Evolutionary conservation across 2,113 vertebrate species (phyloP).

Genomic region (Pollimyrus isidori): DNA sequence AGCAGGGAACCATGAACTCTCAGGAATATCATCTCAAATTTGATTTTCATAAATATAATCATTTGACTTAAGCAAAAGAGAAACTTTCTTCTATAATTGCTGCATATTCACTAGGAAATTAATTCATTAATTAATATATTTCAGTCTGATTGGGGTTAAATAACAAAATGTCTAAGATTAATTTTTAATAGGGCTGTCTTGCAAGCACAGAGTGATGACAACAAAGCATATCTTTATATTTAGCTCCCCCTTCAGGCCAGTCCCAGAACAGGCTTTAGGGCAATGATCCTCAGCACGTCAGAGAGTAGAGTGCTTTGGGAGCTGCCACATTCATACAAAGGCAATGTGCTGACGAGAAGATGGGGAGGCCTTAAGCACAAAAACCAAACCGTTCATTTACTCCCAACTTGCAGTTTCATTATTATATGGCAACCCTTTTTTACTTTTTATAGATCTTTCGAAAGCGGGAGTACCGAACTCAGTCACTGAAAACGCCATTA

Average conservation of each 20-base stretch:
- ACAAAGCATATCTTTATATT: background rate
- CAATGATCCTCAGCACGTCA: background rate
- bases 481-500: background rate
- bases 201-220: background rate
- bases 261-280: background rate
- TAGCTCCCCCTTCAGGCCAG: conserved; percentile 7
- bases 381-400: background rate
- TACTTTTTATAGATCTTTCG: background rate
- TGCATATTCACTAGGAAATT: background rate
- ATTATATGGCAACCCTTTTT: background rate
- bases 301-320: background rate
- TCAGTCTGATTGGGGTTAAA: background rate
- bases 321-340: background rate
- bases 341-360: background rate
- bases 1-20: background rate
- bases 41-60: background rate
- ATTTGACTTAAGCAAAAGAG: background rate
- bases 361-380: background rate
- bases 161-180: background rate
- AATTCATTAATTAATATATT: background rate
- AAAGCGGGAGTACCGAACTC: background rate
- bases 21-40: background rate
- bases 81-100: background rate
- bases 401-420: background rate
- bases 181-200: background rate